Evolutionary conservation across 2,113 vertebrate genomes (phyloP).

Genomic region (Strix uralensis): DNA sequence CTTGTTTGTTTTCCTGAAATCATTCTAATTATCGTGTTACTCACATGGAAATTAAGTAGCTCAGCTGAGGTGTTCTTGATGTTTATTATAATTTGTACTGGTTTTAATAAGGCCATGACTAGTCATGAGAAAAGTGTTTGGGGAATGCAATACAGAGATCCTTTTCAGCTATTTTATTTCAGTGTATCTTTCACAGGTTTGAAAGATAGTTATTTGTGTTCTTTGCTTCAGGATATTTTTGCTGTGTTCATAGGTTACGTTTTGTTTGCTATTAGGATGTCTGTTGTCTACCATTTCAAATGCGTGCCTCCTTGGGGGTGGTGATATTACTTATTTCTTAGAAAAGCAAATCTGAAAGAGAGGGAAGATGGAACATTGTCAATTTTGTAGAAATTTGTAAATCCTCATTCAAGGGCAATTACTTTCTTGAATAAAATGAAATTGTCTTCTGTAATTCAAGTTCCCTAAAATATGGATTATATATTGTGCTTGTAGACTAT

Average conservation of each 20-base stretch:
- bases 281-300: background rate
- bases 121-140: background rate
- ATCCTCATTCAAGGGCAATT: background rate
- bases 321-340: background rate
- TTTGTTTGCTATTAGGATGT: background rate
- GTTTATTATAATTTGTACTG: background rate
- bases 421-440: background rate
- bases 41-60: background rate
- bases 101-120: background rate
- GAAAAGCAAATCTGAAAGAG: background rate
- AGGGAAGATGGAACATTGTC: background rate
- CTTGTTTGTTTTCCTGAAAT: background rate
- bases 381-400: background rate
- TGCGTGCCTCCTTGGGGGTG: background rate
- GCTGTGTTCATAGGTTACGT: background rate
- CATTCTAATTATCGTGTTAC: background rate
- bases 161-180: background rate
- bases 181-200: background rate
- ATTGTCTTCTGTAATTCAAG: background rate
- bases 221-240: background rate
- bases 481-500: background rate
- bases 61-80: background rate
- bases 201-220: background rate
- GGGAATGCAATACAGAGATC: background rate
- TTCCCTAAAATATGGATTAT: background rate